Base-by-base conservation (phyloP, 2,797 vertebrate genomes). In the Loris lydekkerianus region DNA sequence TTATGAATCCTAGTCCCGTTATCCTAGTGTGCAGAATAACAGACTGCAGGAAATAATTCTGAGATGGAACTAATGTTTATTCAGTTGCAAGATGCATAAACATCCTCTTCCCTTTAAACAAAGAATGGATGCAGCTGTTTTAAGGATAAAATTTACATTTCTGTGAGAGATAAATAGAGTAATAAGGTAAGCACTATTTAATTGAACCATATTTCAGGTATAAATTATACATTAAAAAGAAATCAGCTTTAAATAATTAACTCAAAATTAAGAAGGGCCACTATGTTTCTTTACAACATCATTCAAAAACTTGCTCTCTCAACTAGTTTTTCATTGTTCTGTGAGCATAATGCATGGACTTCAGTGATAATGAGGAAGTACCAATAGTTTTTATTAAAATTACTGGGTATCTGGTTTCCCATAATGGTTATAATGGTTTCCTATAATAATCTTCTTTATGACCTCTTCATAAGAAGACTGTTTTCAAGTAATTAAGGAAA, bases 1-100 rank as follows among this genome's bases (percentile, higher is more conserved):
- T 99, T 99, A 99, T 98, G 99, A 99, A 99, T 99, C 98, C 98
- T 99, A 98, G 98, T 98, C 98, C 98, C 96, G 98, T 97, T 99
- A 98, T 99, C 98, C 98, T 98, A 98, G 98, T 98, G 98, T 98
- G 98, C 98, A 98, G 98, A 98, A 96, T 98, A 97, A 97, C 97
- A 75, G 93, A 97, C 95, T 96, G 97, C 95, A 97, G 98, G 98
- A 98, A 98, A 97, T 98, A 98, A 98, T 97, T 97, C 98, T 98
- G 61, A 96, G 87, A 92, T 86, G 56, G 89, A 92, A 91, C 40
- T 60, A 94, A 25, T 96, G 77, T n/a, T 89, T 93, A 97, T 75
- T 86, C 87, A 95, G 73, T 88, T 67, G 93, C 76, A 95, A 78
- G 43, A 76, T 9, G 70, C 81, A 93, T 81, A 97, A 97, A 96